Base-by-base conservation (phyloP, 1,140 invertebrate species). In the Saccostrea glomerata region DNA sequence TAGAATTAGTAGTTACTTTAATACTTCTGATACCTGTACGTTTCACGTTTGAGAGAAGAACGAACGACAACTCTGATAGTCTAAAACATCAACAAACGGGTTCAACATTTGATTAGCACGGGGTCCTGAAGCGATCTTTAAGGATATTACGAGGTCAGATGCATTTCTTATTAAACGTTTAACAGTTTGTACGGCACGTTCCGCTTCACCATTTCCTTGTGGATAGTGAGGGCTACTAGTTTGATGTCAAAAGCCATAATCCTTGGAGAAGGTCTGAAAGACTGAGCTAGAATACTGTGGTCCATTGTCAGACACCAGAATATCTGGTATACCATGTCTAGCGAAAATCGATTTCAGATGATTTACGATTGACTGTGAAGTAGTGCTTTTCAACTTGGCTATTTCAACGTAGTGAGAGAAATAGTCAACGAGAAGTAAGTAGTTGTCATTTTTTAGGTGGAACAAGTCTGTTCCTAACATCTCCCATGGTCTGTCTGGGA, bases 281-380 rank as follows among this genome's bases (percentile, higher is more conserved):
- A 20, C 30, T 63, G 60, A 60, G 17, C 47, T 36, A 11, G 2
- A 12, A 30, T 85, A 85, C 20, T 85, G 84, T 17, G 84, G 84
- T 85, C 84, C 84, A 63, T 56, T 56, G 84, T 85, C 84, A 82
- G 86, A 87, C n/a, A n/a, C n/a, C n/a, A n/a, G n/a, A n/a, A n/a
- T n/a, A n/a, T n/a, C n/a, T n/a, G n/a, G n/a, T n/a, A 87, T 4
- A 87, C n/a, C n/a, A n/a, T n/a, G n/a, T n/a, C n/a, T n/a, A n/a
- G n/a, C n/a, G n/a, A n/a, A n/a, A n/a, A n/a, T 70, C 30, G 86
- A 87, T 77, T 86, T 85, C 56, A 90, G 23, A 87, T 88, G 54
- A 66, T 63, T 82, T 17, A 87, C 20, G 20, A 60, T 30, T 0
- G 73, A 55, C 86, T 87, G 86, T 13, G 86, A 87, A 30, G 70